These are phyloP conservation scores for Thalassophryne amazonica DNA, from an alignment of 2,797 vertebrate genomes.

Conservation along the genomic window DNA sequence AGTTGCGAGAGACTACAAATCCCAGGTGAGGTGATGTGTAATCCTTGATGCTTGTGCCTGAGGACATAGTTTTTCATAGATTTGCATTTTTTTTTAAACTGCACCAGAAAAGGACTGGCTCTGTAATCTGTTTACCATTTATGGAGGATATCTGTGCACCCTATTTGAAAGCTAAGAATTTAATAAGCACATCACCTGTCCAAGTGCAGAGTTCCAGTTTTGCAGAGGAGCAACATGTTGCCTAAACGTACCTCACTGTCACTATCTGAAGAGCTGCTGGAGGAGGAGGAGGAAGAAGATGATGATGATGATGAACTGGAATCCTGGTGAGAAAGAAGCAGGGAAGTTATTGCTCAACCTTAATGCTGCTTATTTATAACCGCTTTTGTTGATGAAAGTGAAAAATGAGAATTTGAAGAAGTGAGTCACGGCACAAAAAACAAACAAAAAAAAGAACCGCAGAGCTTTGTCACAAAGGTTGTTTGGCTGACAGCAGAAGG, in stretches of 20 bases:
- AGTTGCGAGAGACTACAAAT: background rate
- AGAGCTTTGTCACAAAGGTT: background rate
- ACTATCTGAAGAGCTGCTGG: slow-evolving; percentile 66
- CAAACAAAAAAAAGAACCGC: background rate
- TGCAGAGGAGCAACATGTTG: background rate
- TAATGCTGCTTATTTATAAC: background rate
- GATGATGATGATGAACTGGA: slow-evolving; percentile 43
- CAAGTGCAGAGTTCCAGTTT: too few relatives aligned
- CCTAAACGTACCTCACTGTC: slow-evolving; percentile 60
- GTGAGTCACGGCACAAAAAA: slow-evolving; percentile 21
- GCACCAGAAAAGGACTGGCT: background rate
- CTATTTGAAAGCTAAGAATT: too few relatives aligned
- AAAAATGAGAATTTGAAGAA: background rate
- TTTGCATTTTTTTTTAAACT: slow-evolving; percentile 16
- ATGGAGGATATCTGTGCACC: background rate
- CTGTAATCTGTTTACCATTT: background rate
- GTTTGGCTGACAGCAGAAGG: slow-evolving; percentile 6
- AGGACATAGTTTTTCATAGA: slow-evolving; percentile 1
- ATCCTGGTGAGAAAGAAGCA: slow-evolving; percentile 35
- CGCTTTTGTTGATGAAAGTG: slow-evolving; percentile 5
- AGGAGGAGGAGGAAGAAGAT: slow-evolving; percentile 49
- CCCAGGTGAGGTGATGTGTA: background rate
- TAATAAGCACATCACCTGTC: too few relatives aligned
- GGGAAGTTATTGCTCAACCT: background rate
- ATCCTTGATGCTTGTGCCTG: background rate